Conservation (phyloP, 2,113 vertebrate genomes). For the Elgaria multicarinata region DNA sequence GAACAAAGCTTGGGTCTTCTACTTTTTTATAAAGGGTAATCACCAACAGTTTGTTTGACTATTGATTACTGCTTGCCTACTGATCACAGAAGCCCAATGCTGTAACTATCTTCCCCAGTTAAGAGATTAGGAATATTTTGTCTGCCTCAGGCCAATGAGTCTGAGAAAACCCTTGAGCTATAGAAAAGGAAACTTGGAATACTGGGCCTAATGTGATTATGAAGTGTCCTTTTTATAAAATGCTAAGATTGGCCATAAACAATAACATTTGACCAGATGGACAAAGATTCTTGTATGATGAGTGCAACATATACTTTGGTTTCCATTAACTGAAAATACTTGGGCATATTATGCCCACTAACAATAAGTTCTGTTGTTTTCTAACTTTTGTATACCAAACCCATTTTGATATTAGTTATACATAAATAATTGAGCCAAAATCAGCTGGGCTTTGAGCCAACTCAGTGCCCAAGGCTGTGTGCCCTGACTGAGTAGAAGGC, state of each 20-base stretch:
- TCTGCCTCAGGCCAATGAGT: background rate
- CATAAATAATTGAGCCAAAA: background rate
- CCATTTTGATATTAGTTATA: background rate
- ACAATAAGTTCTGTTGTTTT: background rate
- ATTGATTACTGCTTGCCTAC: background rate
- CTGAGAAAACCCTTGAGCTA: background rate
- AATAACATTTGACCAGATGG: background rate
- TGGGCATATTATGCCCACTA: background rate
- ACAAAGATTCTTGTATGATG: background rate
- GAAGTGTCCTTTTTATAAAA: constrained; percentile 8
- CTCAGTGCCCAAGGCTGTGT: background rate
- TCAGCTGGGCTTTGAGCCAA: background rate
- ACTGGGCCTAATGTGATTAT: background rate
- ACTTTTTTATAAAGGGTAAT: background rate
- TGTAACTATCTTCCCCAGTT: background rate
- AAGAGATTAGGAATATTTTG: background rate
- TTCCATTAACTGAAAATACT: constrained; percentile 19
- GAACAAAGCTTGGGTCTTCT: background rate
- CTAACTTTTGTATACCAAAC: background rate
- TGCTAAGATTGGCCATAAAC: background rate
- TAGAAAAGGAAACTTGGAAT: background rate
- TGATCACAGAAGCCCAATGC: background rate
- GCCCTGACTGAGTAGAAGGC: background rate
- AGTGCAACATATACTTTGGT: background rate
- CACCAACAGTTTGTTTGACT: background rate